A percentile compares a stretch with the other conserved stretches of the same genome.
phyloP scores from a whole-genome alignment of 2,797 vertebrate genomes.

The Luscinia luscinia region DNA sequence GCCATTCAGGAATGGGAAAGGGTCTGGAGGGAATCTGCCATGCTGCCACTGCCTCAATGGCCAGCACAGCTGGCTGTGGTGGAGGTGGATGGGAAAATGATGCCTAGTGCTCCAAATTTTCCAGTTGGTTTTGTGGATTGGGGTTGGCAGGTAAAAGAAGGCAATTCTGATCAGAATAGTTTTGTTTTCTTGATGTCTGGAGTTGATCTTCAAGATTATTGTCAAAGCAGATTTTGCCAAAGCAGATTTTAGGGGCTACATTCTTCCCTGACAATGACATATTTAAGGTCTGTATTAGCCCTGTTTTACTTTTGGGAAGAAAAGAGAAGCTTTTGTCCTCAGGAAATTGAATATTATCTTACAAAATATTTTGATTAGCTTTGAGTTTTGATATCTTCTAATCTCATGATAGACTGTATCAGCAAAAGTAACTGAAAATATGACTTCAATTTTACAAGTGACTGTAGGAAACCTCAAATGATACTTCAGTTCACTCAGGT shows the following conservation, averaged over 20 bases:
- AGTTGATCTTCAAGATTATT: not conserved
- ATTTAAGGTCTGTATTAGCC: not conserved
- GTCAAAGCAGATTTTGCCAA: not conserved
- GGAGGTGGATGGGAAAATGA: not conserved
- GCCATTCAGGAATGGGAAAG: not conserved
- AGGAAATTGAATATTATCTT: not conserved
- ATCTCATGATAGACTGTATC: not conserved
- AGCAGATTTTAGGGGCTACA: not conserved
- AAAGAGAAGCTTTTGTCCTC: not conserved
- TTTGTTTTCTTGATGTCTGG: not conserved
- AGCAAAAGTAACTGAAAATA: not conserved
- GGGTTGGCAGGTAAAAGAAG: not conserved
- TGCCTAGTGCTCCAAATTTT: not conserved
- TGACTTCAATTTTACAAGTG: not conserved
- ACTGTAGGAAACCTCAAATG: not conserved
- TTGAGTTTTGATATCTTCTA: not conserved
- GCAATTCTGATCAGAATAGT: not conserved
- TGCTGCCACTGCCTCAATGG: rapidly evolving
- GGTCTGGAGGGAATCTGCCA: not conserved
- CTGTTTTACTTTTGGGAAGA: not conserved
- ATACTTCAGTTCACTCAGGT: not conserved
- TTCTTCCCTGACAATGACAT: not conserved
- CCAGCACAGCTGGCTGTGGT: rapidly evolving
- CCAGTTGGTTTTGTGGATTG: not conserved
- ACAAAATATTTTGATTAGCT: not conserved